These are phyloP conservation scores for Chromis chromis DNA, from an alignment of 2,797 vertebrate species.

Conservation along the genomic window DNA sequence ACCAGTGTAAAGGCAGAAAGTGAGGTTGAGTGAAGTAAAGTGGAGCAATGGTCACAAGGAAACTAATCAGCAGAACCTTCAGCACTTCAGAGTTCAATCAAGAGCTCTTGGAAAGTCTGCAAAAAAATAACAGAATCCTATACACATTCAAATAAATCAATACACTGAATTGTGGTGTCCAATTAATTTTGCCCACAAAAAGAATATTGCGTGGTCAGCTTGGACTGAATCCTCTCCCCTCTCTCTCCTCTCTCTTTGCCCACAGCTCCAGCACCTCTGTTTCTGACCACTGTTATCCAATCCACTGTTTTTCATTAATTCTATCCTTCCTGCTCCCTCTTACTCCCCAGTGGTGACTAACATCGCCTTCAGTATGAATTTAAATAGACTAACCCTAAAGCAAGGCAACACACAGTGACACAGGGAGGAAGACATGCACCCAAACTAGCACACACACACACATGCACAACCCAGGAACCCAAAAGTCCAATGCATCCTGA, in stretches of 20 bases:
- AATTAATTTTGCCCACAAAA: neutral
- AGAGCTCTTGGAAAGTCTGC: too few relatives aligned
- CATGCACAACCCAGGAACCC: constrained; percentile 19
- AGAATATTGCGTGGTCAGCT: neutral
- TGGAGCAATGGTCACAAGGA: too few relatives aligned
- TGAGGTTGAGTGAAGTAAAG: too few relatives aligned
- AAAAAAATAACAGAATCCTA: too few relatives aligned
- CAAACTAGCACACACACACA: constrained; percentile 15
- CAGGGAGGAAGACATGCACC: constrained; percentile 32
- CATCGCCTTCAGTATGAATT: constrained; percentile 75
- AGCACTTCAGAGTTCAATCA: neutral
- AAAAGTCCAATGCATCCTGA: constrained; percentile 61
- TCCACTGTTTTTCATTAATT: constrained; percentile 33
- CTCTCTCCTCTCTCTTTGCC: neutral
- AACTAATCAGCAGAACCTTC: too few relatives aligned
- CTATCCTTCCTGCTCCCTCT: constrained; percentile 33
- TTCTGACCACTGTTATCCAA: constrained; percentile 6
- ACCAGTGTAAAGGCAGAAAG: too few relatives aligned
- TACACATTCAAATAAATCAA: neutral
- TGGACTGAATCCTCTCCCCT: neutral
- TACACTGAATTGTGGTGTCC: neutral
- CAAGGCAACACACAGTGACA: constrained; percentile 68
- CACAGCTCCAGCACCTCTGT: constrained; percentile 13
- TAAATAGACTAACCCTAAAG: constrained; percentile 79
- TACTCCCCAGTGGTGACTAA: constrained; percentile 73